Conservation (phyloP, 2,888 invertebrate genomes). For the Laothoe populi region DNA sequence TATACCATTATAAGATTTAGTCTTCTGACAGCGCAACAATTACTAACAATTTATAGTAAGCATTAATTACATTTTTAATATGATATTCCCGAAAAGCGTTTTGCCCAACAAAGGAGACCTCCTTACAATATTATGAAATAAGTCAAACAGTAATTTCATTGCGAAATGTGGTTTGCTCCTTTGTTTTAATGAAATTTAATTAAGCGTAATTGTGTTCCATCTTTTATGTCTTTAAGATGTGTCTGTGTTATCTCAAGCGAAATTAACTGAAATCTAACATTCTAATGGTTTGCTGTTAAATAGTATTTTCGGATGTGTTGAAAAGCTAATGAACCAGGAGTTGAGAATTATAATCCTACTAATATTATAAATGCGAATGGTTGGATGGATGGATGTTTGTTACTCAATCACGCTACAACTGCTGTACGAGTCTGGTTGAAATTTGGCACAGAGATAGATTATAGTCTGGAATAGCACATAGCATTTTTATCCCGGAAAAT, state of each 20-base stretch:
- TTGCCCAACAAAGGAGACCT: constrained; percentile 58
- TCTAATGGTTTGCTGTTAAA: not conserved
- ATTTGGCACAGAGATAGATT: too few relatives aligned
- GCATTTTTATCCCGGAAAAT: too few relatives aligned
- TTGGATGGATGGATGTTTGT: too few relatives aligned
- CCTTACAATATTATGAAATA: constrained; percentile 61
- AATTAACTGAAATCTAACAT: constrained; percentile 24
- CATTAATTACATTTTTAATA: constrained; percentile 71
- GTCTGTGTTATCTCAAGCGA: constrained; percentile 33
- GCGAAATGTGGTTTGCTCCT: constrained; percentile 55
- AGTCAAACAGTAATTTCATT: constrained; percentile 62
- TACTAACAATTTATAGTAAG: constrained; percentile 58
- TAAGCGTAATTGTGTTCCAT: constrained; percentile 55
- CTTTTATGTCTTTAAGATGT: constrained; percentile 45
- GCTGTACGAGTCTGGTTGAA: too few relatives aligned
- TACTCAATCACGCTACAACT: too few relatives aligned
- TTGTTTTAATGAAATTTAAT: constrained; percentile 64
- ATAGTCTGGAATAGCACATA: too few relatives aligned
- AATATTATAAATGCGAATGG: not conserved
- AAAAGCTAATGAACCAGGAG: not conserved
- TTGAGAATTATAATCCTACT: not conserved
- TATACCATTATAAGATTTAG: constrained; percentile 27
- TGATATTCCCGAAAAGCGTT: constrained; percentile 53
- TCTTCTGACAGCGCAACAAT: constrained; percentile 47
- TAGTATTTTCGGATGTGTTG: not conserved